phyloP scores from a whole-genome alignment of 2,797 vertebrate genomes.

The Tragopan temminckii region DNA sequence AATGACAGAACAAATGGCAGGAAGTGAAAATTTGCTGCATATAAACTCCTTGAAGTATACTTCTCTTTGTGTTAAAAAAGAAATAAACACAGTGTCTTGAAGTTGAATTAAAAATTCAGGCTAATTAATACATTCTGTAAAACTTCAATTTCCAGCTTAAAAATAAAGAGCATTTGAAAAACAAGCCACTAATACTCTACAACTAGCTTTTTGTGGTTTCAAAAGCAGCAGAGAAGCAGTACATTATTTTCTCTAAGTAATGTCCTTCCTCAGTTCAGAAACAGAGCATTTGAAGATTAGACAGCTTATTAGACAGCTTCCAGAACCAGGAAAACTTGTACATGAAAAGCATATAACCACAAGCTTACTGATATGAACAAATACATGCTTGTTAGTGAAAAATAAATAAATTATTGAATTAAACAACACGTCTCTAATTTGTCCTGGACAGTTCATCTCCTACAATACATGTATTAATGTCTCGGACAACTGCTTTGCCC shows the following conservation, averaged over 20 bases:
- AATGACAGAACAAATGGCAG: not conserved
- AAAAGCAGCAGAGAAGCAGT: not conserved
- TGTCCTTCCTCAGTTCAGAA: slow-evolving; percentile 1
- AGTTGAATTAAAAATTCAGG: not conserved
- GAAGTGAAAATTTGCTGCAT: not conserved
- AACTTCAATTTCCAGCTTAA: not conserved
- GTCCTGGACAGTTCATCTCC: not conserved
- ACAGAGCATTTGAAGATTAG: not conserved
- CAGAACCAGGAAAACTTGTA: not conserved
- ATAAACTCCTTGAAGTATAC: not conserved
- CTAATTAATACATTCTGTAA: not conserved
- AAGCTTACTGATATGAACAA: not conserved
- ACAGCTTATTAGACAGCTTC: slow-evolving; percentile 26
- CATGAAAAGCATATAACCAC: not conserved
- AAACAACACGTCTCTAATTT: not conserved
- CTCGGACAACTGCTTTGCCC: not conserved
- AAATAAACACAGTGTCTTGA: not conserved
- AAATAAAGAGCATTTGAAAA: slow-evolving; percentile 2
- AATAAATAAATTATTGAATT: not conserved
- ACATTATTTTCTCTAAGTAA: not conserved
- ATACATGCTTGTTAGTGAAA: not conserved
- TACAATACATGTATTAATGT: not conserved
- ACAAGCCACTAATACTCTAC: slow-evolving; percentile 5
- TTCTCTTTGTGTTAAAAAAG: not conserved
- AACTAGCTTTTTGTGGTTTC: slow-evolving; percentile 14